A percentile compares a stretch with the other conserved stretches of the same genome.
These are phyloP conservation scores for Caenorhabditis latens DNA, from an alignment of 1,140 invertebrate species.

Conservation along the genomic window DNA sequence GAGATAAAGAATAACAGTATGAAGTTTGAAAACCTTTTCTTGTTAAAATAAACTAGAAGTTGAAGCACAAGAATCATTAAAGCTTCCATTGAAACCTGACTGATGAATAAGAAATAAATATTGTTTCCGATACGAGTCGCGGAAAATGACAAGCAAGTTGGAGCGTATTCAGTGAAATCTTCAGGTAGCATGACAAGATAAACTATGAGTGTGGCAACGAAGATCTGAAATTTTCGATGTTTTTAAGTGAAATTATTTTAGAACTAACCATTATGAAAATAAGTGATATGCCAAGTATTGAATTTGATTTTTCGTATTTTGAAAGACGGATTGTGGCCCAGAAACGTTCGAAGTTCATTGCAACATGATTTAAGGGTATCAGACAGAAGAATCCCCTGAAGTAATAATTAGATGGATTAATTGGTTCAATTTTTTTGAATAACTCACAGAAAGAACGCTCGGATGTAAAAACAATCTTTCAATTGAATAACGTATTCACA, in stretches of 20 bases:
- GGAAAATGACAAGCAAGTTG: slow-evolving; percentile 11
- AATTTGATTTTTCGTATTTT: neutral
- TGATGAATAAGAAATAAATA: neutral
- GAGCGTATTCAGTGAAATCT: neutral
- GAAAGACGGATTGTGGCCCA: neutral
- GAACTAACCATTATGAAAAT: neutral
- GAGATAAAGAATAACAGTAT: neutral
- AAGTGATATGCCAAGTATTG: neutral
- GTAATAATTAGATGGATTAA: neutral
- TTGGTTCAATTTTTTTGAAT: too few relatives aligned
- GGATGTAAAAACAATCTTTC: too few relatives aligned
- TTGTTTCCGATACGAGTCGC: neutral
- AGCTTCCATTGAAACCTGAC: neutral
- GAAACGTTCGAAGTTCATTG: neutral
- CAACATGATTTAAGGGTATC: neutral
- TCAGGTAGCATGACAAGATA: neutral
- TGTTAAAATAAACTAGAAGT: neutral
- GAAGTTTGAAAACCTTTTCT: neutral
- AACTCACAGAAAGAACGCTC: too few relatives aligned
- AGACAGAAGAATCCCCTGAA: neutral
- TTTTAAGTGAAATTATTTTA: too few relatives aligned
- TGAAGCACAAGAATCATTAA: neutral
- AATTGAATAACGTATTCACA: too few relatives aligned
- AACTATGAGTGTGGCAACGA: neutral
- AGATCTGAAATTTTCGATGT: neutral